Base-by-base conservation (phyloP, 2,113 vertebrate species). In the Cricetomys ansorgei region DNA sequence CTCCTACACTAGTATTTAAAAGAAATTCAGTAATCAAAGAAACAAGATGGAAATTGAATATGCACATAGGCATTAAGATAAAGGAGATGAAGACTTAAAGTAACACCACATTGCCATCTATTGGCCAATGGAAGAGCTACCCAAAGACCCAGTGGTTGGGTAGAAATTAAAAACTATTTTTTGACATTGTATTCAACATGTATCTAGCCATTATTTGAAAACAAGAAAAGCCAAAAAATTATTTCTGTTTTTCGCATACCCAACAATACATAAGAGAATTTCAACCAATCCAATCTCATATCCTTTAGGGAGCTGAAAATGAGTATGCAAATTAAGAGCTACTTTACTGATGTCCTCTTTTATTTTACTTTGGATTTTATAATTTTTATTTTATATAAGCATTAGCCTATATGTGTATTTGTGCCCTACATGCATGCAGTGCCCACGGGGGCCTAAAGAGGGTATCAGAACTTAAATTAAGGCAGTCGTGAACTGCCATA, bases 91-190 rank as follows among this genome's bases (percentile, higher is more conserved):
- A 10, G 40, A 85, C 1, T 2, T 3, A 81, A 72, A n/a, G 5
- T 5, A 34, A 50, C 16, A 67, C 0, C 55, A 45, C 27, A 97
- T 27, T 97, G 97, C 98, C 98, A 98, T 84, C 98, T 97, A 70
- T 81, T 43, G 97, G 8, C 57, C 45, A 81, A 45, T 11, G 3
- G 40, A 94, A 76, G 45, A 64, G 94, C 62, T 86, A 89, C 45
- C 94, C 3, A 23, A 92, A 95, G 69, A 37, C 45, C 70, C 19
- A 80, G 55, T 64, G 4, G 29, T n/a, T 77, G 67, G 16, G 31
- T 55, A 17, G 77, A 93, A 89, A 79, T 92, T 94, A 57, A 96
- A 83, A 34, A 91, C 11, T 94, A 73, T 72, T 76, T 96, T 76
- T 95, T 86, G 57, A 84, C 15, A 79, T 55, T 15, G 40, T 81